Conservation (phyloP, 2,888 invertebrate genomes). For the Cerceris rybyensis region DNA sequence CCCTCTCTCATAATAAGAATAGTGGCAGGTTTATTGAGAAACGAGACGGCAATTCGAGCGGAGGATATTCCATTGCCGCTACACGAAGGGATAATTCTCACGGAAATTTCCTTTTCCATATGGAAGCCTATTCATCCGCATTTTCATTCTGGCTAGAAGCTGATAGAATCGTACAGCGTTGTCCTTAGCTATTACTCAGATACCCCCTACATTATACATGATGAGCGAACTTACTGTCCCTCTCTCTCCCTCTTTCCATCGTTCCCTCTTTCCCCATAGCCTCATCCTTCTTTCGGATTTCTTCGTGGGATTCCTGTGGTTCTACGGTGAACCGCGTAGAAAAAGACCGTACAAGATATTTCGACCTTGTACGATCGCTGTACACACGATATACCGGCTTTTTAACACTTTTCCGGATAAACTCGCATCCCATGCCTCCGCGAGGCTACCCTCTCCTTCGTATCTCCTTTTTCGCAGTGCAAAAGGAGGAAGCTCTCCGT, state of each 20-base stretch:
- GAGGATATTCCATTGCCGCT: not conserved
- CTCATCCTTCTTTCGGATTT: conserved; percentile 46
- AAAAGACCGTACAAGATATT: conserved; percentile 52
- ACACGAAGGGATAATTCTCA: not conserved
- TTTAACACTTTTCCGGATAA: conserved; percentile 30
- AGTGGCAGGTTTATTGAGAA: not conserved
- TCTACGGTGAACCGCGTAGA: conserved; percentile 58
- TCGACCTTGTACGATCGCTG: conserved; percentile 55
- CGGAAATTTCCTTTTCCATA: not conserved
- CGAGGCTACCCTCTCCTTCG: too few relatives aligned
- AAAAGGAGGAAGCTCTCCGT: too few relatives aligned
- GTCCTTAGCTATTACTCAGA: conserved; percentile 49
- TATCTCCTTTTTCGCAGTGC: too few relatives aligned
- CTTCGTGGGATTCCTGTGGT: conserved; percentile 64
- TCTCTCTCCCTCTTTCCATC: conserved; percentile 2
- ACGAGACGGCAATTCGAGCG: not conserved
- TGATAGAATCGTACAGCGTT: conserved; percentile 44
- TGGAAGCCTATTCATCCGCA: conserved; percentile 15
- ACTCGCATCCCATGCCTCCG: not conserved
- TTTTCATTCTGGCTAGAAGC: conserved; percentile 47
- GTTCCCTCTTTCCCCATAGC: conserved; percentile 13
- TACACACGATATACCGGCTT: conserved; percentile 45
- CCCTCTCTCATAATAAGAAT: too few relatives aligned
- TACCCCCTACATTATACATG: conserved; percentile 40
- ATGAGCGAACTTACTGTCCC: conserved; percentile 12